Evolutionary conservation across 2,797 vertebrate species (phyloP).

Genomic region (Acanthis flammea): DNA sequence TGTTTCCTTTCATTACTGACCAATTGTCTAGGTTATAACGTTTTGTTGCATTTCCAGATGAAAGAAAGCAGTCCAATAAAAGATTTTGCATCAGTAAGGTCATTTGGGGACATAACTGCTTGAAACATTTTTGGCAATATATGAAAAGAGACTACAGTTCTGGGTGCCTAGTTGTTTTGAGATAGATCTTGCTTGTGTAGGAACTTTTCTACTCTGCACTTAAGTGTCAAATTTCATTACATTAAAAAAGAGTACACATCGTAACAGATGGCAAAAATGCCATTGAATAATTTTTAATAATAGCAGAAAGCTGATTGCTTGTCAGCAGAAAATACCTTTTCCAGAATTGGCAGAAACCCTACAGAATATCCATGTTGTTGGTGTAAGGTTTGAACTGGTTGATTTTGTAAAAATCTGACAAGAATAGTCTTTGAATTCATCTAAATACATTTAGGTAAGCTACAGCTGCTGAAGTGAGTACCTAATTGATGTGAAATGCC

Average conservation of each 20-base stretch:
- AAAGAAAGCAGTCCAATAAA: not conserved
- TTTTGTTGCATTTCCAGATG: not conserved
- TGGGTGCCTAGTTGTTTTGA: not conserved
- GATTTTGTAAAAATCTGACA: not conserved
- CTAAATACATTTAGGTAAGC: not conserved
- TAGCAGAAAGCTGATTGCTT: not conserved
- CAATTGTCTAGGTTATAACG: not conserved
- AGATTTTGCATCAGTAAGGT: not conserved
- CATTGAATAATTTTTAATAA: not conserved
- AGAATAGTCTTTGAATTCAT: not conserved
- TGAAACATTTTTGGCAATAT: not conserved
- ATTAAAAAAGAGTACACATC: not conserved
- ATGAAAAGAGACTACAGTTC: not conserved
- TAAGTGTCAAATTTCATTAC: not conserved
- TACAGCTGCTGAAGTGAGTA: not conserved
- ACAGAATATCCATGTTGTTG: not conserved
- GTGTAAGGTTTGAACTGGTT: not conserved
- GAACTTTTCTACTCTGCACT: not conserved
- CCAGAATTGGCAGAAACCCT: not conserved
- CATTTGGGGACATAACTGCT: not conserved
- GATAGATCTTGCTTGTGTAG: not conserved
- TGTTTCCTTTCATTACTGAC: constrained; percentile 1
- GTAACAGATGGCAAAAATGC: not conserved
- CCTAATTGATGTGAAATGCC: not conserved
- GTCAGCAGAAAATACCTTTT: not conserved